These are phyloP conservation scores for Sturmia bella DNA, from an alignment of 2,888 invertebrate genomes.

Conservation along the genomic window DNA sequence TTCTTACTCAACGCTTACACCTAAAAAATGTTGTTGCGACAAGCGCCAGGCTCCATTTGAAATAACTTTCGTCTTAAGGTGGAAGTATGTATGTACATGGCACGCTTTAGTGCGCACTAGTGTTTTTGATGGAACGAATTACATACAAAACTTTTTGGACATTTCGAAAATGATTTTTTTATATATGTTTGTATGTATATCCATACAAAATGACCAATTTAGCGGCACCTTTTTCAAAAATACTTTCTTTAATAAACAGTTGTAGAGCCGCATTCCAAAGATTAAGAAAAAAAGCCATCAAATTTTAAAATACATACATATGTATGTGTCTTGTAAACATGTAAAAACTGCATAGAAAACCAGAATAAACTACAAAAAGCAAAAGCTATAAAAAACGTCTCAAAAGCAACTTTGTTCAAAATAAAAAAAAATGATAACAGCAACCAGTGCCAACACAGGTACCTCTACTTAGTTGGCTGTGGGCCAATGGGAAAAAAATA, in stretches of 20 bases:
- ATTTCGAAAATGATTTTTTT: no score
- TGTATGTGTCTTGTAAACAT: slow-evolving; percentile 14
- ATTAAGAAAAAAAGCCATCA: slow-evolving; percentile 31
- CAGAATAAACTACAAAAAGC: slow-evolving; percentile 44
- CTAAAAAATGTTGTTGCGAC: no score
- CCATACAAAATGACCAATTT: slow-evolving; percentile 1
- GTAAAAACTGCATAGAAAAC: slow-evolving; percentile 29
- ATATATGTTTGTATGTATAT: slow-evolving; percentile 15
- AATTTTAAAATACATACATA: slow-evolving; percentile 21
- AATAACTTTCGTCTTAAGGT: no score
- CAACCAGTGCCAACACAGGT: slow-evolving; percentile 34
- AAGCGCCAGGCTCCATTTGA: no score
- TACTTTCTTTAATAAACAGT: slow-evolving; percentile 32
- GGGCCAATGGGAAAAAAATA: slow-evolving; percentile 46
- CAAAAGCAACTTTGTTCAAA: slow-evolving; percentile 26
- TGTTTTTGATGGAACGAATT: no score
- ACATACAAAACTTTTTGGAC: no score
- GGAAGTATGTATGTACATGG: no score
- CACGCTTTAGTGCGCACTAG: no score
- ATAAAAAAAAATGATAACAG: background rate
- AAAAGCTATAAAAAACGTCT: slow-evolving; percentile 27
- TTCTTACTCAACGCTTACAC: no score
- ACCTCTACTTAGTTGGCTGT: slow-evolving; percentile 50
- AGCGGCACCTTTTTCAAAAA: background rate
- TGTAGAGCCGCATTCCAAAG: slow-evolving; percentile 54